Evolutionary conservation across 2,888 invertebrate genomes (phyloP).

Genomic region (Merodon equestris): DNA sequence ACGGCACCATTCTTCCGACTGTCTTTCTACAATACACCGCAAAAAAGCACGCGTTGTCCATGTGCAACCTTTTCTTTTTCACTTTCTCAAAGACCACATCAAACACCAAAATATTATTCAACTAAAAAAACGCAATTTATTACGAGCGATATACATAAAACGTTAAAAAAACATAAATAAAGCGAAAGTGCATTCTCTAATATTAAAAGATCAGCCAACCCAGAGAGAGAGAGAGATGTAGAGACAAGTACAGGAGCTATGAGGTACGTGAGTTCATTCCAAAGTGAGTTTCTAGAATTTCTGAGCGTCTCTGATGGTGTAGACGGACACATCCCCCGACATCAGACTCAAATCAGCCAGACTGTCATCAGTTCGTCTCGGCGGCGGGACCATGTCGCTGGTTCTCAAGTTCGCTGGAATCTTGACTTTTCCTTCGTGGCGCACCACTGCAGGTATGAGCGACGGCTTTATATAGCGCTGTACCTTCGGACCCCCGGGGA

Average conservation of each 20-base stretch:
- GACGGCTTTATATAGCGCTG: conserved; percentile 75
- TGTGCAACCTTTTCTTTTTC: no score
- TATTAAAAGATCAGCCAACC: not conserved
- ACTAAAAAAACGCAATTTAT: conserved; percentile 16
- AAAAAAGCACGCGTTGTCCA: no score
- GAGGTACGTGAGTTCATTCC: not conserved
- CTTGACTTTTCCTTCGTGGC: conserved; percentile 77
- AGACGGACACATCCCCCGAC: conserved; percentile 78
- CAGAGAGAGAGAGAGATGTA: conserved; percentile 3
- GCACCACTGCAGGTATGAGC: conserved; percentile 75
- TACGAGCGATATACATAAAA: conserved; percentile 5
- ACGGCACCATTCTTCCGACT: no score
- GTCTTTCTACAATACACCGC: no score
- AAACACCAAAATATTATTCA: not conserved
- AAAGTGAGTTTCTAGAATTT: conserved; percentile 72
- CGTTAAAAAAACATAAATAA: conserved; percentile 32
- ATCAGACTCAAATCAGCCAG: conserved; percentile 77
- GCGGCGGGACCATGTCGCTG: conserved; percentile 44
- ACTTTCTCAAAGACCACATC: no score
- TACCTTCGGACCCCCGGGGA: conserved; percentile 76
- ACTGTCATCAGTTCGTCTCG: conserved; percentile 72
- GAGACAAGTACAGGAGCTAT: conserved; percentile 32
- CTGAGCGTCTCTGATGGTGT: conserved; percentile 78
- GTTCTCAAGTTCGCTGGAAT: conserved; percentile 55
- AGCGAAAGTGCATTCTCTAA: conserved; percentile 17